These are phyloP conservation scores for Conops quadrifasciatus DNA, from an alignment of 2,888 invertebrate genomes.

Conservation along the genomic window DNA sequence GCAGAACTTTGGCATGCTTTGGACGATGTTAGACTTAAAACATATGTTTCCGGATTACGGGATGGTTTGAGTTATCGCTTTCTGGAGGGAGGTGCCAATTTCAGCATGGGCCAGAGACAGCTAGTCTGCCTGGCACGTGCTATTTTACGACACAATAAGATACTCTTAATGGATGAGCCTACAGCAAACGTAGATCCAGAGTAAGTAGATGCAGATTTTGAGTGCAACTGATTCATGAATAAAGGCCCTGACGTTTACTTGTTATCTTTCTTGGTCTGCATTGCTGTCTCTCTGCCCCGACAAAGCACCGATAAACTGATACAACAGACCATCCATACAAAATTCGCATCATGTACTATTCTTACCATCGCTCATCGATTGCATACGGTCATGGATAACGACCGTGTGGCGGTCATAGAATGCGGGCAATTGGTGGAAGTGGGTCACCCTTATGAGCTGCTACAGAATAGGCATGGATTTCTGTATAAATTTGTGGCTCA, in stretches of 20 bases:
- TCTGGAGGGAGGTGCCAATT: constrained; percentile 81
- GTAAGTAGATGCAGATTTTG: constrained; percentile 66
- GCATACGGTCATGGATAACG: constrained; percentile 91
- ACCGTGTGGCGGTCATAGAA: constrained; percentile 85
- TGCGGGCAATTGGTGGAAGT: constrained; percentile 76
- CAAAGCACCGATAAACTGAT: constrained; percentile 84
- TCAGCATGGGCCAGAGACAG: constrained; percentile 89
- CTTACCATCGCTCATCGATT: constrained; percentile 92
- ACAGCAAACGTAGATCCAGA: constrained; percentile 90
- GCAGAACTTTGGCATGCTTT: constrained; percentile 80
- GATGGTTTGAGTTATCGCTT: constrained; percentile 72
- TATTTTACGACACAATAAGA: constrained; percentile 78
- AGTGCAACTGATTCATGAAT: not conserved
- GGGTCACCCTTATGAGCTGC: constrained; percentile 76
- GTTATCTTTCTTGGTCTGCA: not conserved
- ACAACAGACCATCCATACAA: constrained; percentile 81
- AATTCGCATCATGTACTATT: constrained; percentile 84
- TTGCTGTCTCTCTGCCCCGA: too few species aligned
- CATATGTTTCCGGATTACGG: constrained; percentile 70
- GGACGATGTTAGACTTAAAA: constrained; percentile 80
- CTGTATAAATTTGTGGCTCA: constrained; percentile 76
- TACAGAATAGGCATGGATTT: constrained; percentile 69
- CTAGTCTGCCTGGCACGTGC: constrained; percentile 86
- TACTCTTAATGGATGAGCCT: constrained; percentile 89
- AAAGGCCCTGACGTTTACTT: not conserved